Evolutionary conservation across 2,113 vertebrate genomes (phyloP).

Genomic region (Clarias magur): DNA sequence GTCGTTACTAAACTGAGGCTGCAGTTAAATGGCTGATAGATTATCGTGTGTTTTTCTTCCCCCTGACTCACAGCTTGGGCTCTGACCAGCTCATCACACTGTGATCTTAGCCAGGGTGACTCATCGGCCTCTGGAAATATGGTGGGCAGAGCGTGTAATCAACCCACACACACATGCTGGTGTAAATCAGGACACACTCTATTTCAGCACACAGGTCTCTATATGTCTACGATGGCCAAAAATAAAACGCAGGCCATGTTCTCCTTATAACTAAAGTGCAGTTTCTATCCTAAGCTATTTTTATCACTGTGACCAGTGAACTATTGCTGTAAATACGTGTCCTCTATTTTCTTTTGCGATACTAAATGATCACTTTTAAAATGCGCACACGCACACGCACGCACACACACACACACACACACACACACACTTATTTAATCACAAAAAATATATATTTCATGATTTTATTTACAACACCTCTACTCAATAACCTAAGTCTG

Average conservation of each 20-base stretch:
- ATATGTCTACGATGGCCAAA: not conserved
- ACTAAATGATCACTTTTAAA: not conserved
- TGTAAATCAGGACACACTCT: constrained; percentile 24
- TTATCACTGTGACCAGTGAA: not conserved
- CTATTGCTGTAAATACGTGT: not conserved
- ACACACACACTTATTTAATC: not conserved
- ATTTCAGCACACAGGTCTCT: constrained; percentile 12
- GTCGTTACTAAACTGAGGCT: not conserved
- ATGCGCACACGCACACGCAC: too few relatives aligned
- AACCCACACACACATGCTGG: constrained; percentile 6
- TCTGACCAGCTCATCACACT: constrained; percentile 12
- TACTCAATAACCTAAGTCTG: too few relatives aligned
- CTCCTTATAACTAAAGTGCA: not conserved
- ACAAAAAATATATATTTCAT: not conserved
- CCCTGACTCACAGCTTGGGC: constrained; percentile 14
- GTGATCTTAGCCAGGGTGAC: constrained; percentile 13
- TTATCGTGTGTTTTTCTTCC: not conserved
- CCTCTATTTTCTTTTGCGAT: not conserved
- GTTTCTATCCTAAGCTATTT: not conserved
- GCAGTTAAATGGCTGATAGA: constrained; percentile 13
- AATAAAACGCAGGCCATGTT: not conserved
- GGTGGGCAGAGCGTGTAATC: constrained; percentile 24
- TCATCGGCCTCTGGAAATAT: constrained; percentile 15
- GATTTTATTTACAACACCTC: not conserved
- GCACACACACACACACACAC: too few relatives aligned